Conservation (phyloP, 2,888 invertebrate species). For the Bombylius major region DNA sequence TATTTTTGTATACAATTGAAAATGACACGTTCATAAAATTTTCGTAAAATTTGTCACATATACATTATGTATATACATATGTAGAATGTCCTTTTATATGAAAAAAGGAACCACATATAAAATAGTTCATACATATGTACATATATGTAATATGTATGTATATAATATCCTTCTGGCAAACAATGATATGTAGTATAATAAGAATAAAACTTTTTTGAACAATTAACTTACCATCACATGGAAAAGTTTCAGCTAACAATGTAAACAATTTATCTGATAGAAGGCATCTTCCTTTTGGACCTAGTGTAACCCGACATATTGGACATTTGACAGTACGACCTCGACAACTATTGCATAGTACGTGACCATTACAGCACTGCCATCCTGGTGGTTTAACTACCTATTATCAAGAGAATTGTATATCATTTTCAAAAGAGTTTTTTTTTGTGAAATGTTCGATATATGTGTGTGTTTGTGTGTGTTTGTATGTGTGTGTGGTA, state of each 20-base stretch:
- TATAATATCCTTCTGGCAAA: too few species aligned
- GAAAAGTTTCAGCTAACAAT: conserved; percentile 34
- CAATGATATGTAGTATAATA: too few species aligned
- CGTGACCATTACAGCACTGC: conserved; percentile 40
- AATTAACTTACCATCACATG: conserved; percentile 26
- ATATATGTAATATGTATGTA: too few species aligned
- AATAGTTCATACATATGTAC: too few species aligned
- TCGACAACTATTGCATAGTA: conserved; percentile 38
- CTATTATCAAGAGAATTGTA: conserved; percentile 19
- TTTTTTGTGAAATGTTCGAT: too few species aligned
- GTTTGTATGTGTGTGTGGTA: neutral
- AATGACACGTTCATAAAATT: too few species aligned
- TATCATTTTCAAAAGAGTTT: conserved; percentile 7
- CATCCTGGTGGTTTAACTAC: conserved; percentile 37
- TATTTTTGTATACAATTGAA: too few species aligned
- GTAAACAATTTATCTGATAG: conserved; percentile 39
- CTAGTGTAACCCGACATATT: conserved; percentile 37
- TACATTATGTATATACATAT: too few species aligned
- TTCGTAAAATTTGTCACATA: too few species aligned
- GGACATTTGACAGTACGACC: conserved; percentile 37
- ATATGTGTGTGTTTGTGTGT: neutral
- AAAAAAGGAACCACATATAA: too few species aligned
- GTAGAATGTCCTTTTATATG: too few species aligned
- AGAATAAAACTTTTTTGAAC: too few species aligned
- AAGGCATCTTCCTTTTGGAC: conserved; percentile 37